Evolutionary conservation across 2,113 vertebrate genomes (phyloP).

Genomic region (Canis aureus): DNA sequence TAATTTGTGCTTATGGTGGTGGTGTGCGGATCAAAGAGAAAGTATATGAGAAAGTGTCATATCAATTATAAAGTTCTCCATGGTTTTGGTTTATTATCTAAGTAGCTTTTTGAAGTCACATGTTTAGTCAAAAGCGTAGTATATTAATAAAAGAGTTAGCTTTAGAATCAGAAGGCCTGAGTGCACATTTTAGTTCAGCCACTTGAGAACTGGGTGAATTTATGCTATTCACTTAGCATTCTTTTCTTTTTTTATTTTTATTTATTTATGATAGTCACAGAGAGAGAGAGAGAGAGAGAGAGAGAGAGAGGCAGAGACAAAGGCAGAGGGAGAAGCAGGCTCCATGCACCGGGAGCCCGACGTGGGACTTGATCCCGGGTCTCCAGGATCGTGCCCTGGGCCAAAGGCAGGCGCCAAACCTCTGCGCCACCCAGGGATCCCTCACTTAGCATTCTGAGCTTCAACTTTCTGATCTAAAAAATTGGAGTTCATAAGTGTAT

Average conservation of each 20-base stretch:
- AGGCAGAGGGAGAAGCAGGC: too few species aligned
- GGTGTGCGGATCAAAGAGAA: not conserved
- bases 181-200: not conserved
- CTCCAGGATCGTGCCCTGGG: too few species aligned
- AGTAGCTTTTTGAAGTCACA: slow-evolving; percentile 30
- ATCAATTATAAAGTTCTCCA: slow-evolving; percentile 25
- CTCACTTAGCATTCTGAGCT: not conserved
- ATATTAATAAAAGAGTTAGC: not conserved
- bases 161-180: not conserved
- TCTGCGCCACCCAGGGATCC: too few species aligned
- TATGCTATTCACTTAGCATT: not conserved
- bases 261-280: too few species aligned
- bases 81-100: slow-evolving; percentile 27
- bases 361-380: too few species aligned
- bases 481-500: slow-evolving; percentile 1
- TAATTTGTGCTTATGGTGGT: not conserved
- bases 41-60: slow-evolving; percentile 9
- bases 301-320: too few species aligned
- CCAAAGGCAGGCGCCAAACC: too few species aligned
- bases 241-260: not conserved
- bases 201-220: not conserved
- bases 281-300: too few species aligned
- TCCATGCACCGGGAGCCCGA: too few species aligned
- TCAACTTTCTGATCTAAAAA: slow-evolving; percentile 35
- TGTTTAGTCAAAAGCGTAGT: slow-evolving; percentile 12